A percentile compares a stretch with the other conserved stretches of the same genome.
Conservation (phyloP, 2,797 vertebrate genomes). For the Nyctibius grandis region DNA sequence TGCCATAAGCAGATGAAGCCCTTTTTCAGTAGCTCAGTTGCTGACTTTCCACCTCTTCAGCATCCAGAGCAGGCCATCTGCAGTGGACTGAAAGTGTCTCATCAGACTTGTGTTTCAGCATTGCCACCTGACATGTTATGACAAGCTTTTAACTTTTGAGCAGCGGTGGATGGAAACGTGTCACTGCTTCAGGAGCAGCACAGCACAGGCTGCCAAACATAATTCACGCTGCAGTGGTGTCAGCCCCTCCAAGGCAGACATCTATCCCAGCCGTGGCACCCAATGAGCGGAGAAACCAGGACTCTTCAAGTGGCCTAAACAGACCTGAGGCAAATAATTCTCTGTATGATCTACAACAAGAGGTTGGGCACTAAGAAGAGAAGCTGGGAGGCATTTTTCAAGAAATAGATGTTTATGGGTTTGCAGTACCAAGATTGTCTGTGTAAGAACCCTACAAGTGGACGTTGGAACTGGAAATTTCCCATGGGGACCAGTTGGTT, state of each 20-base stretch:
- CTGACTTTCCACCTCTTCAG: not conserved
- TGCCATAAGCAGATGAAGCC: not conserved
- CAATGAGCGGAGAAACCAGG: accelerated
- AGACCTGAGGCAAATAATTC: not conserved
- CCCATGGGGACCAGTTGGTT: not conserved
- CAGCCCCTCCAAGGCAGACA: not conserved
- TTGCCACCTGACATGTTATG: conserved; percentile 3
- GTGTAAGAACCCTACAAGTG: not conserved
- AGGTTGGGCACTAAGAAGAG: not conserved
- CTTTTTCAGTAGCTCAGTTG: not conserved
- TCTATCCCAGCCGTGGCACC: not conserved
- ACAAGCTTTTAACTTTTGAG: conserved; percentile 17
- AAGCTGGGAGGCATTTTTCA: not conserved
- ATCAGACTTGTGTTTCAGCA: not conserved
- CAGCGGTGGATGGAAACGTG: not conserved
- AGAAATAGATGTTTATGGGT: not conserved
- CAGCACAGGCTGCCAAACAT: not conserved
- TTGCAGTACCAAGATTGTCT: not conserved
- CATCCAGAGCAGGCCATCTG: not conserved
- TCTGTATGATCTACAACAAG: not conserved
- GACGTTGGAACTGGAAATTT: not conserved
- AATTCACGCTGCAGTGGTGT: not conserved
- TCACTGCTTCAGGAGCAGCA: not conserved
- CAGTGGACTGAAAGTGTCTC: not conserved
- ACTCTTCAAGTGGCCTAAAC: not conserved